Evolutionary conservation across 2,113 vertebrate species (phyloP).

Genomic region (Alligator sinensis): DNA sequence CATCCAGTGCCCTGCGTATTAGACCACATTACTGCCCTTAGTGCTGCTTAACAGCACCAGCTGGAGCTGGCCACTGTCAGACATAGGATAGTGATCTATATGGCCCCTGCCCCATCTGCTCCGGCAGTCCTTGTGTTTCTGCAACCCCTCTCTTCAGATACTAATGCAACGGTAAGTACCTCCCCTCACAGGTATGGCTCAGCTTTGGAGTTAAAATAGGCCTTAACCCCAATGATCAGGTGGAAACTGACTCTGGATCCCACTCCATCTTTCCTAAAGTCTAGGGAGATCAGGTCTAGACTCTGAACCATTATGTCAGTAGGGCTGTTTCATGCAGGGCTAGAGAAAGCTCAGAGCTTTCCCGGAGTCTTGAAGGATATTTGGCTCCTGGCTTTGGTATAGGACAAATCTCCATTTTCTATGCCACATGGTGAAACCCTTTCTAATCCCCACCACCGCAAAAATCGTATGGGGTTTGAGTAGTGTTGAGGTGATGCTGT

Average conservation of each 20-base stretch:
- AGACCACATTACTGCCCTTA: neutral
- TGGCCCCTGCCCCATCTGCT: neutral
- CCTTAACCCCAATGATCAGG: neutral
- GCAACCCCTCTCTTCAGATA: neutral
- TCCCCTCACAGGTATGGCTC: neutral
- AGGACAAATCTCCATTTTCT: neutral
- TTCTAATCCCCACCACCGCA: neutral
- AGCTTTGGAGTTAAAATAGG: neutral
- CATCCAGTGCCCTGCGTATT: neutral
- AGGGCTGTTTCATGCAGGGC: neutral
- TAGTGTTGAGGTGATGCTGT: too few species aligned
- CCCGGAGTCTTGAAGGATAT: neutral
- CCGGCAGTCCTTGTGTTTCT: neutral
- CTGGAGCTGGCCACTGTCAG: neutral
- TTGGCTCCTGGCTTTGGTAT: neutral
- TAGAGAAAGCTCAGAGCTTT: neutral
- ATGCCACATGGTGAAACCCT: neutral
- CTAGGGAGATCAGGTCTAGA: neutral
- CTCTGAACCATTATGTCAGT: neutral
- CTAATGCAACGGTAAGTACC: neutral
- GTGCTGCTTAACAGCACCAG: neutral
- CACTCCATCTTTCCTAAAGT: neutral
- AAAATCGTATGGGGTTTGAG: neutral
- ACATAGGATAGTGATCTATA: neutral
- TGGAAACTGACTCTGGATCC: neutral